Base-by-base conservation (phyloP, 2,888 invertebrate genomes). In the Bombylius discolor region DNA sequence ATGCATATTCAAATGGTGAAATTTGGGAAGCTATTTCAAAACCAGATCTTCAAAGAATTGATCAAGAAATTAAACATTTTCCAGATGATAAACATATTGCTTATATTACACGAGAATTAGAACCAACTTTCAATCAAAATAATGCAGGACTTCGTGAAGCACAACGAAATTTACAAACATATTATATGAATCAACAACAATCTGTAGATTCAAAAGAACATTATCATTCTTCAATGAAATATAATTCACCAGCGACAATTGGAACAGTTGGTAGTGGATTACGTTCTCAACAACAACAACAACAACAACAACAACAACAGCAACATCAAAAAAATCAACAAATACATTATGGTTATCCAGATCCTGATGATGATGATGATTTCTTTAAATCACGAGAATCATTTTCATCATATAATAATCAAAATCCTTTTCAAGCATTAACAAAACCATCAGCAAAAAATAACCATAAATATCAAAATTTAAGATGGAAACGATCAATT, bases 121-220 rank as follows among this genome's bases (percentile, higher is more conserved):
- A 56, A 34, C 60, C 60, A 31, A 60, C 58, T 8, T 48, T 49
- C 23, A 52, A 59, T 36, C 52, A 56, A 44, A 60, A 60, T 51
- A 44, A 51, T 9, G 47, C 56, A n/a, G 51, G 57, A 51, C 39
- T 61, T 33, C 45, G 47, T 47, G 51, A 53, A 42, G 51, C 59
- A 1, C 53, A 54, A 14, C 14, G 55, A n/a, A 42, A 55, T n/a
- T 44, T 61, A 31, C 45, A 53, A 39, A 48, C 50, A 32, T 57
- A 58, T 48, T 58, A 58, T 49, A 52, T 58, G 52, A 2, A 36
- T 6, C 39, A 42, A 42, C 36, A 36, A 9, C 39, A 42, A 42
- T 4, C 39, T 5, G 8, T 42, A 42, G 12, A 42, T 42, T 42
- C 39, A 42, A 42, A 42, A 11, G 39, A 42, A 42, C 39, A 42